Evolutionary conservation across 2,113 vertebrate species (phyloP), one percentile per base, ranked within the genome.

Genomic region (Rhinopithecus roxellana): DNA sequence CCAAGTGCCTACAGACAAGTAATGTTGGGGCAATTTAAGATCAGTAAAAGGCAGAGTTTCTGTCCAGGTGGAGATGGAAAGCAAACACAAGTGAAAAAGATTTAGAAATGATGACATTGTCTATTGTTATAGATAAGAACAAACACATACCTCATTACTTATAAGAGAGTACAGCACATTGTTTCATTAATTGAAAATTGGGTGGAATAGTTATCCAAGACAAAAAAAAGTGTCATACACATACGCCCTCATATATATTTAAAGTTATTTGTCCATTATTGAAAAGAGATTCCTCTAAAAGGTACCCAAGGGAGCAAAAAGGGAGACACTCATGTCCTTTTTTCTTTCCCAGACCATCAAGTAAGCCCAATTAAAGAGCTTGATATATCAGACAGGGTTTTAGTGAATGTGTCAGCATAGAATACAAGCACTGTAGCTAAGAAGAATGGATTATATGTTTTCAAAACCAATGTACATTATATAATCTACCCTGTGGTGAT

Each of bases 381-480:
- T 98, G 96, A 84, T 85, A 32, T 59, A 69, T 86, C 96, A 96
- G 96, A 77, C 35, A 83, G 38, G 38, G 79, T 94, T 98, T 97
- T 77, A 93, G 75, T 94, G 90, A 97, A 98, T 95, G 95, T 90
- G 78, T 84, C 97, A 97, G 89, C 92, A 57, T 80, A 69, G 87
- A 93, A 86, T 64, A 81, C 25, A 87, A 77, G 78, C 89, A 35
- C 32, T 59, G 45, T 38, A 84, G 40, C 95, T 97, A 94, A 96
- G 61, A 48, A 97, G 80, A 97, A 96, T 95, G 69, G 72, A 94
- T 98, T 72, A 84, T 78, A 32, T 70, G 3, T 97, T 97, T 97
- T 96, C 94, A 93, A 96, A 97, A 96, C 81, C 95, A 82, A 23
- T 40, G 43, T 59, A 43, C 90, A 96, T 98, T 95, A 89, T 97